phyloP scores from a whole-genome alignment of 2,888 invertebrate species.

The Amblyteles armatorius region DNA sequence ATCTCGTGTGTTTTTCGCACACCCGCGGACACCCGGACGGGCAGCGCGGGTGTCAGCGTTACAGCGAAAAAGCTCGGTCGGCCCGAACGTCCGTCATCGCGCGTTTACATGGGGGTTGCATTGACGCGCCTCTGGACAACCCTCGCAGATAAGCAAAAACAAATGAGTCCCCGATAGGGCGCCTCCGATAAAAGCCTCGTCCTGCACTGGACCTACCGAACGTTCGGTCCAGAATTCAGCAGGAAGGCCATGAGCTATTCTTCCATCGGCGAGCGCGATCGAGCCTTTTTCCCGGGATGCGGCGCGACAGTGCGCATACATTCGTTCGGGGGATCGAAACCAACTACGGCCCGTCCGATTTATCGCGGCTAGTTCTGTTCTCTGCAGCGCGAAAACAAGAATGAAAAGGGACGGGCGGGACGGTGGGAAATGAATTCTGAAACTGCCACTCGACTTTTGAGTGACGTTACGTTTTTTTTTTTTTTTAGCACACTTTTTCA shows the following conservation, averaged over 20 bases:
- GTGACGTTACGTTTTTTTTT: conserved; percentile 22
- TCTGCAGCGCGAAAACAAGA: conserved; percentile 16
- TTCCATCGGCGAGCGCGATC: conserved; percentile 40
- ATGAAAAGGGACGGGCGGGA: background rate
- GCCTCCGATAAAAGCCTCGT: conserved; percentile 37
- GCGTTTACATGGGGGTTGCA: conserved; percentile 78
- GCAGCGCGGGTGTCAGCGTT: background rate
- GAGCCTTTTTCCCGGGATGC: conserved; percentile 23
- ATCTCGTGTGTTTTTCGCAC: conserved; percentile 22
- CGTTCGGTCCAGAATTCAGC: conserved; percentile 39
- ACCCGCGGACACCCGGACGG: background rate
- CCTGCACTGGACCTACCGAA: conserved; percentile 4
- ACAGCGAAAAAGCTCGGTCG: background rate
- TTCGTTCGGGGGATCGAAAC: conserved; percentile 15
- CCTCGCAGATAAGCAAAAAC: conserved; percentile 80
- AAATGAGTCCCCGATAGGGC: conserved; percentile 80
- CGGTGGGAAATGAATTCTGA: conserved; percentile 31
- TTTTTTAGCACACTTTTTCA: conserved; percentile 11
- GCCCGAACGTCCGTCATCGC: conserved; percentile 76
- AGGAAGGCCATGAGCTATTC: conserved; percentile 36
- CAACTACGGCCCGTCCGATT: conserved; percentile 31
- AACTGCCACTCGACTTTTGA: conserved; percentile 37
- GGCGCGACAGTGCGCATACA: conserved; percentile 28
- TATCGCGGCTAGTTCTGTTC: conserved; percentile 17
- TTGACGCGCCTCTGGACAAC: conserved; percentile 70